Percentiles rank a stretch among this genome's conserved stretches.
Conservation (phyloP, 2,888 invertebrate species). For the Sycophila texana region DNA sequence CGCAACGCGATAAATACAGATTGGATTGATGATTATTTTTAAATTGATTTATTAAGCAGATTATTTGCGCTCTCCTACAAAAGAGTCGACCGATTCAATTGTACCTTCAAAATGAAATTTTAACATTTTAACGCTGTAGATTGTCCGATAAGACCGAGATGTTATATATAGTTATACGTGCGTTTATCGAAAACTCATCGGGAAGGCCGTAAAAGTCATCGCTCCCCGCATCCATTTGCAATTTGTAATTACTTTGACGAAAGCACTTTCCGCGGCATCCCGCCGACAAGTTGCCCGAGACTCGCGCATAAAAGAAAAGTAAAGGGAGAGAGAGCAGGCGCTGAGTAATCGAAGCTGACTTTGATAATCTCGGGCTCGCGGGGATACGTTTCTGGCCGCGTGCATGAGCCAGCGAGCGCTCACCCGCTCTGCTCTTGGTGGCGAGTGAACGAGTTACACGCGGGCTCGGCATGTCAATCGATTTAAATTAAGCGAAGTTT, state of each 20-base stretch:
- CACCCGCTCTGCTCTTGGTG: neutral
- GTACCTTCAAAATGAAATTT: too few species aligned
- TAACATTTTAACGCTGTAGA: too few species aligned
- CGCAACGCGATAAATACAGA: neutral
- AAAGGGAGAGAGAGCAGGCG: neutral
- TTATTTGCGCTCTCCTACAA: too few species aligned
- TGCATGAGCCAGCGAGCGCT: slow-evolving; percentile 3
- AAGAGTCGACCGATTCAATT: neutral
- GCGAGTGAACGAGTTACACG: slow-evolving; percentile 31
- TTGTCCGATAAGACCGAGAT: too few species aligned
- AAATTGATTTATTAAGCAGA: too few species aligned
- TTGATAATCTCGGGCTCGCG: slow-evolving; percentile 40
- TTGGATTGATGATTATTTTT: too few species aligned
- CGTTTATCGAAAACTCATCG: too few species aligned
- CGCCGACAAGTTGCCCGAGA: too few species aligned
- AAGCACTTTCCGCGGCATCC: neutral
- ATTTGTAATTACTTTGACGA: neutral
- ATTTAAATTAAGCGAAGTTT: slow-evolving; percentile 58
- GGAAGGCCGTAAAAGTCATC: too few species aligned
- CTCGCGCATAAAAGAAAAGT: slow-evolving; percentile 36
- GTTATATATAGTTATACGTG: too few species aligned
- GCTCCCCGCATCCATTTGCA: too few species aligned
- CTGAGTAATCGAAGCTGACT: slow-evolving; percentile 55
- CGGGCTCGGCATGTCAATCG: slow-evolving; percentile 51
- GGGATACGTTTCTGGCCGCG: slow-evolving; percentile 32